phyloP scores from a whole-genome alignment of 2,888 invertebrate species.

The Nomada ruficornis region DNA sequence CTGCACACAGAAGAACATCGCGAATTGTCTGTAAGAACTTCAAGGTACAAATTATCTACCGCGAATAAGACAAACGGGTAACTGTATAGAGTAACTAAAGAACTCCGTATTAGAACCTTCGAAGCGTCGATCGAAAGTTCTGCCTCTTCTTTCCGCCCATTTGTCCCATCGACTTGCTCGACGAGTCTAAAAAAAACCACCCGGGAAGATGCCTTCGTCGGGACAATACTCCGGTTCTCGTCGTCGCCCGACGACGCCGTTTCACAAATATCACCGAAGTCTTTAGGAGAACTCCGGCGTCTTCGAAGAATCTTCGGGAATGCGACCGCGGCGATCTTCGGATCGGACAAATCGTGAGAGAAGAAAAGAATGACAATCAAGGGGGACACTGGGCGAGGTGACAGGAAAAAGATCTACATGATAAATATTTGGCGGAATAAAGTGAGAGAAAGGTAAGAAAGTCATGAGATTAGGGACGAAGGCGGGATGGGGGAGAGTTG shows the following conservation, averaged over 20 bases:
- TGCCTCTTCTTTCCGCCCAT: conserved; percentile 41
- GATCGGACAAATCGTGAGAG: too few relatives aligned
- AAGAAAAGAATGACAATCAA: neutral
- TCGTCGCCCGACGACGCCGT: too few relatives aligned
- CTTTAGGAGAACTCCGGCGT: too few relatives aligned
- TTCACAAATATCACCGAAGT: too few relatives aligned
- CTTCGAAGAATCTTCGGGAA: neutral
- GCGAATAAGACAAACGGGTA: neutral
- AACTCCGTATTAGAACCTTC: neutral
- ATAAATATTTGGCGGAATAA: neutral
- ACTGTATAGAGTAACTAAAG: neutral
- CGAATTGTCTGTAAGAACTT: neutral
- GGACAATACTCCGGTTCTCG: too few relatives aligned
- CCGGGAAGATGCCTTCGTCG: neutral
- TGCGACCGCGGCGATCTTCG: neutral
- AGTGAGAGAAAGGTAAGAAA: neutral
- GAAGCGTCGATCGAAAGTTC: conserved; percentile 38
- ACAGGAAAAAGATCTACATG: neutral
- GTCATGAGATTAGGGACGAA: neutral
- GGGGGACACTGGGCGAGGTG: neutral
- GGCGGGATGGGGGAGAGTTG: neutral
- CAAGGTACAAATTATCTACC: neutral
- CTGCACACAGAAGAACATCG: neutral
- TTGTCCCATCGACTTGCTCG: conserved; percentile 29
- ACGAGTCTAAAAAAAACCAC: neutral